Evolutionary conservation across 1,140 invertebrate genomes (phyloP), one percentile per base, ranked within the genome.

Genomic region (Atopsyche davidsoni): DNA sequence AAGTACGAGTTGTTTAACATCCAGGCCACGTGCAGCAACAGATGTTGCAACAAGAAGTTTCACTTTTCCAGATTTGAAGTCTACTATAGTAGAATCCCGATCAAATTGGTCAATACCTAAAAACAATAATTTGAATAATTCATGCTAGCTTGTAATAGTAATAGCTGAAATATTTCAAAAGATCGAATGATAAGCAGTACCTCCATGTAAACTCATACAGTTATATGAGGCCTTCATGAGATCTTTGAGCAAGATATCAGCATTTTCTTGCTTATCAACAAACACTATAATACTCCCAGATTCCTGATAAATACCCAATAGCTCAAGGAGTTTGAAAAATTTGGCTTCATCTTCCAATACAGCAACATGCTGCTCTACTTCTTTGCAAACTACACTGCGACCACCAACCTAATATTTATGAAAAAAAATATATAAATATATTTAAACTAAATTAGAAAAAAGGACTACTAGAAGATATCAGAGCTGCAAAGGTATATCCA

Each of bases 201-300:
- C 97, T 38, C 97, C 97, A 66, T 99, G 97, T 16, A 99, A 77
- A 19, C 95, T 92, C 81, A 98, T 86, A 65, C 95, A 98, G 14
- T 84, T 82, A 59, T 98, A 97, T 0, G 92, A 92, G 1, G 94
- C 92, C 66, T 92, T 96, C 87, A 99, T 92, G 0, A 99, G 75
- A 63, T 98, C 92, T 65, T 95, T 94, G 19, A 98, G 73, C 3
- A 99, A 68, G 13, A 89, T 90, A 65, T 99, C 96, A 0, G 95
- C 89, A 68, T 95, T 90, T 67, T 99, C 96, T 71, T 99, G 97
- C 63, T 98, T 99, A 62, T 99, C 96, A 1, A 99, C 97, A 72
- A 99, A 99, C 10, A 99, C 87, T 46, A 99, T 90, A 4, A 88
- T 86, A 62, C 89, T 94, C 16, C 96, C 96, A 60, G 88, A 78